Base-by-base conservation (phyloP, 1,140 invertebrate species). In the Platyscapa corneri region DNA sequence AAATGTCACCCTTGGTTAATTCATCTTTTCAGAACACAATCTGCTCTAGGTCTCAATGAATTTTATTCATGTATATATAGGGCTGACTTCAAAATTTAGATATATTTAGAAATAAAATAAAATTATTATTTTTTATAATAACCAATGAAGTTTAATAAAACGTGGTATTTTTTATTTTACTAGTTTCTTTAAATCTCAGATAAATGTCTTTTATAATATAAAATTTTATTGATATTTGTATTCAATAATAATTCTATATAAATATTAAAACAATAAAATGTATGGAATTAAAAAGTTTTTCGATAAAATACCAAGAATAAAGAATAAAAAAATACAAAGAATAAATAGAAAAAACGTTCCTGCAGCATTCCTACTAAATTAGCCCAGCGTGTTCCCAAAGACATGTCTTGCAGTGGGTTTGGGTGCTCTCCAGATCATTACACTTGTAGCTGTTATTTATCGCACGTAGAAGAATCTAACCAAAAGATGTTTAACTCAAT, bases 291-390 rank as follows among this genome's bases (percentile, higher is more conserved):
- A 27, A 27, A 6, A 60, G 27, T 1, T 60, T 6, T 27, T 27
- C 27, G 56, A 27, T 60, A 60, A 27, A 60, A 60, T 60, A 7
- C 2, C 5, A 60, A 34, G 18, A 70, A 64, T 14, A 27, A 64
- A 65, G 65, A 37, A 79, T 34, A 27, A 65, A 16, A 27, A 16
- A 39, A n/a, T 27, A 64, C n/a, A 27, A 75, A 87, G 30, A 75
- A 18, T 42, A 82, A 56, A 87, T 30, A 85, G 42, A 49, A 65
- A 79, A 76, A 84, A 64, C 23, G 30, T 82, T 82, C 30, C 27
- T 27, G 8, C 23, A 81, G 79, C 42, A 46, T 82, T 53, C 86
- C 60, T 56, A 10, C 18, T 46, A 60, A 83, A 32, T 65, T 76
- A 65, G n/a, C 30, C 77, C 53, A 83, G n/a, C 74, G 27, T 23